These are phyloP conservation scores for Indri indri DNA, from an alignment of 2,113 vertebrate species.

Conservation along the genomic window DNA sequence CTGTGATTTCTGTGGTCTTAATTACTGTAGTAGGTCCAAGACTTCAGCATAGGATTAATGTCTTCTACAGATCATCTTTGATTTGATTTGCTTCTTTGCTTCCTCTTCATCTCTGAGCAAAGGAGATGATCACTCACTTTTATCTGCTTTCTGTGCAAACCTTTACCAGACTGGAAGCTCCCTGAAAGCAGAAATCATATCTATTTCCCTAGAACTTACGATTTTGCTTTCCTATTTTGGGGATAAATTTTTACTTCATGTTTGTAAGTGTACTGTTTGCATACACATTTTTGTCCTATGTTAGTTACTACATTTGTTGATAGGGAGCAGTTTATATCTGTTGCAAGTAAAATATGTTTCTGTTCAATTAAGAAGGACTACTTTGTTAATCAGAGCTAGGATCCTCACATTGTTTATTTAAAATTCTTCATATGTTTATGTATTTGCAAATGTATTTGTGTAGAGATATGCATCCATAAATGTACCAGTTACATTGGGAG, in stretches of 20 bases:
- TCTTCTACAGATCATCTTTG: neutral
- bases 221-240: conserved; percentile 1
- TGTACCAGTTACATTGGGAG: neutral
- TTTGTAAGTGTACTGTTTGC: neutral
- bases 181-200: neutral
- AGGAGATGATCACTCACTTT: neutral
- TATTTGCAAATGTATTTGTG: conserved; percentile 43
- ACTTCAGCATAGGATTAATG: neutral
- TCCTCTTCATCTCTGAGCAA: neutral
- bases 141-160: neutral
- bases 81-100: neutral
- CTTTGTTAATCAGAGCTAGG: neutral
- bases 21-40: neutral
- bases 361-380: neutral
- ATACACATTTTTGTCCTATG: neutral
- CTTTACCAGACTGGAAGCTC: neutral
- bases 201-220: neutral
- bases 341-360: conserved; percentile 4
- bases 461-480: neutral
- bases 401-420: neutral
- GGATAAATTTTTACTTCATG: neutral
- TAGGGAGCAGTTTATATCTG: neutral
- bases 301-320: neutral
- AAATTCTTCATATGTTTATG: neutral
- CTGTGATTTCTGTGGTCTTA: neutral